phyloP scores from a whole-genome alignment of 2,797 vertebrate species.

The Ceyx erithaca region DNA sequence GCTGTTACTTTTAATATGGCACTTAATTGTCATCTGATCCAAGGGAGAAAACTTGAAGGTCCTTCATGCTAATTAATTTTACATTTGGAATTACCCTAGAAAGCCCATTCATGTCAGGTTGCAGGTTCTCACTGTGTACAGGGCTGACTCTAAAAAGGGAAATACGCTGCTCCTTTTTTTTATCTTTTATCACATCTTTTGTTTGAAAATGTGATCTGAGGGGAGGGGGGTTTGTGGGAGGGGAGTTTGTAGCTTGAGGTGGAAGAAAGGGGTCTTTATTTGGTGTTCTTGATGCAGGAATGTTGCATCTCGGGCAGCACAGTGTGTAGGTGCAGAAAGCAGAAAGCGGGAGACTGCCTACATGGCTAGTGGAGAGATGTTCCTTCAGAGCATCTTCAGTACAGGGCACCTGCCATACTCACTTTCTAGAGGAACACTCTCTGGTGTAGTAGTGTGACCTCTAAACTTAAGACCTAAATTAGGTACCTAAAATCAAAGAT shows the following conservation, averaged over 20 bases:
- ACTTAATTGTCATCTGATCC: not conserved
- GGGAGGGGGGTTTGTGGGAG: rapidly evolving
- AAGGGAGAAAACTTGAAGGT: not conserved
- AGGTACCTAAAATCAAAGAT: not conserved
- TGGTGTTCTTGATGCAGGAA: not conserved
- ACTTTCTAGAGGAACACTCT: not conserved
- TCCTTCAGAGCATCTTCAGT: not conserved
- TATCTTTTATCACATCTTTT: not conserved
- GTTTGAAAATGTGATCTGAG: not conserved
- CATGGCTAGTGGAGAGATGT: not conserved
- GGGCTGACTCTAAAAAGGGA: not conserved
- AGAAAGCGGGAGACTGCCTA: not conserved
- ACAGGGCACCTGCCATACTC: not conserved
- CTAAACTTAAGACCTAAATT: not conserved
- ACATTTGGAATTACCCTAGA: not conserved
- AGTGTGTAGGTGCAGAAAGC: not conserved
- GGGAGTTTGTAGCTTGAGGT: not conserved
- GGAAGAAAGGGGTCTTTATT: rapidly evolving
- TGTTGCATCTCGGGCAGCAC: not conserved
- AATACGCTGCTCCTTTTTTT: not conserved
- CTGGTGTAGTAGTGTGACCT: not conserved
- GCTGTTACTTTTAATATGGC: not conserved
- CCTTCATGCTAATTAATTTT: not conserved
- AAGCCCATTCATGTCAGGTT: not conserved
- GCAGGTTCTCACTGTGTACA: not conserved